Conservation (phyloP, 1,140 invertebrate species). For the Zaprionus vittiger region DNA sequence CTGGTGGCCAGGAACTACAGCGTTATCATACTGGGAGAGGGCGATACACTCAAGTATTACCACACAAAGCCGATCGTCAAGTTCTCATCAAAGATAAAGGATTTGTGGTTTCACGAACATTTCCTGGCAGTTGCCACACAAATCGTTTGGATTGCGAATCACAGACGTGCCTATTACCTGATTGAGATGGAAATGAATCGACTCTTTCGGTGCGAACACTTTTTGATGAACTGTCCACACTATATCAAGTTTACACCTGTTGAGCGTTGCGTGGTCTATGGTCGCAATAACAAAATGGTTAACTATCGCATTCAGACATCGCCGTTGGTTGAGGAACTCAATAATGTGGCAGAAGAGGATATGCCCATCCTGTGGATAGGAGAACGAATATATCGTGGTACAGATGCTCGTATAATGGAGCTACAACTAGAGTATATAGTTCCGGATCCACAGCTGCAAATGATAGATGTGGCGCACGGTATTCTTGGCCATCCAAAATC, state of each 20-base stretch:
- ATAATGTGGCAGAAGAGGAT: conserved; percentile 58
- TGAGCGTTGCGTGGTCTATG: conserved; percentile 66
- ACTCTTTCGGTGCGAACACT: conserved; percentile 74
- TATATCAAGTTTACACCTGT: conserved; percentile 51
- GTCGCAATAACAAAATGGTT: conserved; percentile 57
- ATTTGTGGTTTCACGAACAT: conserved; percentile 64
- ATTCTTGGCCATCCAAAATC: conserved; percentile 74
- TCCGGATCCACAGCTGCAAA: conserved; percentile 59
- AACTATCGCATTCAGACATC: conserved; percentile 72
- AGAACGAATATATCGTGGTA: conserved; percentile 73
- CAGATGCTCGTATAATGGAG: conserved; percentile 62
- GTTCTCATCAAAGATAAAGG: conserved; percentile 60
- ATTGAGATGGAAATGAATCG: conserved; percentile 79
- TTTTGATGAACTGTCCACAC: conserved; percentile 46
- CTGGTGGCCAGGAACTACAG: conserved; percentile 74
- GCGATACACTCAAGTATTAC: conserved; percentile 61
- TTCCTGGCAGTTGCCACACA: conserved; percentile 65
- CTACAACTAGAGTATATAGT: conserved; percentile 75
- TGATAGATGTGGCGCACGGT: conserved; percentile 71
- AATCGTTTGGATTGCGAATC: conserved; percentile 71
- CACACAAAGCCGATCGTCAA: conserved; percentile 69
- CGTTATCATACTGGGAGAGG: conserved; percentile 59
- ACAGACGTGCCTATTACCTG: conserved; percentile 63
- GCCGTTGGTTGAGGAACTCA: conserved; percentile 66
- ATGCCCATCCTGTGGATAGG: conserved; percentile 76